Percentiles rank a stretch among this genome's conserved stretches.
Conservation (phyloP, 1,140 invertebrate species). For the Samia ricini region DNA sequence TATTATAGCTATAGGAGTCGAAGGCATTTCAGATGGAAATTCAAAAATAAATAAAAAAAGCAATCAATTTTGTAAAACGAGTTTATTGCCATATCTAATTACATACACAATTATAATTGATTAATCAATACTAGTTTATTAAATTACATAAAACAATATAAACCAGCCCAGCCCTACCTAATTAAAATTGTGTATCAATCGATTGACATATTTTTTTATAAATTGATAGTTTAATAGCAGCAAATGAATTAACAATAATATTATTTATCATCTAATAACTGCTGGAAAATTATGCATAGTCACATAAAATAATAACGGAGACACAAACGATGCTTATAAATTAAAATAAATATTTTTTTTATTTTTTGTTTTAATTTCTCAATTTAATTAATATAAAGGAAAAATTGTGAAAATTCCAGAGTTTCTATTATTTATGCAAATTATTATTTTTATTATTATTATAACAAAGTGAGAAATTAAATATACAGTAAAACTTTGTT, state of each 20-base stretch:
- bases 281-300: slow-evolving; percentile 57
- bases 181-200: slow-evolving; percentile 73
- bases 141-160: slow-evolving; percentile 18
- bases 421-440: slow-evolving; percentile 49
- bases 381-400: slow-evolving; percentile 37
- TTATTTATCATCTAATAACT: slow-evolving; percentile 30
- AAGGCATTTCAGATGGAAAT: too few relatives aligned
- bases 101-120: slow-evolving; percentile 72
- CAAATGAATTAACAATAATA: slow-evolving; percentile 47
- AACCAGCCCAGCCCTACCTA: slow-evolving; percentile 23
- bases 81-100: slow-evolving; percentile 72
- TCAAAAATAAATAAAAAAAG: not conserved
- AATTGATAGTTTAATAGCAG: slow-evolving; percentile 42
- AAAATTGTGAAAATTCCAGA: slow-evolving; percentile 37
- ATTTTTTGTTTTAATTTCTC: not conserved
- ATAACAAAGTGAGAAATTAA: not conserved
- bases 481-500: not conserved
- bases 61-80: slow-evolving; percentile 25
- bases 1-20: too few relatives aligned
- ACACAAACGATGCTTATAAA: slow-evolving; percentile 40
- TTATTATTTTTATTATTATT: slow-evolving; percentile 7
- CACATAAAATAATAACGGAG: slow-evolving; percentile 41
- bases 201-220: slow-evolving; percentile 57
- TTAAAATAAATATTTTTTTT: slow-evolving; percentile 45
- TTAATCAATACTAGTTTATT: slow-evolving; percentile 48